A percentile compares a stretch with the other conserved stretches of the same genome.
These are phyloP conservation scores for Onychomys leucogaster DNA, from an alignment of 2,797 vertebrate genomes.

Conservation along the genomic window DNA sequence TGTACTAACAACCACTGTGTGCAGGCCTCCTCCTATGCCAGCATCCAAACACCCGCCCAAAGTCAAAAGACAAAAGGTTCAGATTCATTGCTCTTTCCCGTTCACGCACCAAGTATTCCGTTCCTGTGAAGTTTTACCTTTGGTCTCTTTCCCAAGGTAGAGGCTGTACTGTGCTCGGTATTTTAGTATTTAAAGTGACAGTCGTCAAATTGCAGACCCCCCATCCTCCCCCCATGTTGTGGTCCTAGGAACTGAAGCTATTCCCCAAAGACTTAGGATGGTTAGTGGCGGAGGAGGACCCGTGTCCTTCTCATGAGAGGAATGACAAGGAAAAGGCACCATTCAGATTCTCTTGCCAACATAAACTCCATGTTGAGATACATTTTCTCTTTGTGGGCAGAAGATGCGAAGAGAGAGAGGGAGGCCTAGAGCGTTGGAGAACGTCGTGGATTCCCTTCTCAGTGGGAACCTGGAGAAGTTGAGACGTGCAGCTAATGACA, in stretches of 20 bases:
- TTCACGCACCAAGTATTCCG: not conserved
- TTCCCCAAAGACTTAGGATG: not conserved
- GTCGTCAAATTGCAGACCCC: not conserved
- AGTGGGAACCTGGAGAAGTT: not conserved
- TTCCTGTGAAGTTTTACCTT: not conserved
- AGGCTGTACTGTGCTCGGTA: too few species aligned
- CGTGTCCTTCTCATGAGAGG: not conserved
- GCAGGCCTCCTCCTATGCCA: not conserved
- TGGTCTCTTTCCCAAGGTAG: not conserved
- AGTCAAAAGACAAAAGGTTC: not conserved
- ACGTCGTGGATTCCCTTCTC: not conserved
- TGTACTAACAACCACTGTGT: constrained; percentile 13
- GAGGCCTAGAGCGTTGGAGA: not conserved
- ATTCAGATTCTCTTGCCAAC: not conserved
- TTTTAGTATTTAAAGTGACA: not conserved
- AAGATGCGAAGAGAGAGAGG: not conserved
- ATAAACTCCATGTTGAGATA: not conserved
- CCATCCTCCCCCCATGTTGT: not conserved
- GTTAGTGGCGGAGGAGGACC: not conserved
- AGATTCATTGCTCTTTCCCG: not conserved
- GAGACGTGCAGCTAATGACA: not conserved
- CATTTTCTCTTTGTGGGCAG: rapidly evolving
- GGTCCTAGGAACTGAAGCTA: not conserved
- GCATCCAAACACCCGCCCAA: not conserved
- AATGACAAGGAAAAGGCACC: not conserved